Base-by-base conservation (phyloP, 1,140 invertebrate species). In the Vanessa atalanta region DNA sequence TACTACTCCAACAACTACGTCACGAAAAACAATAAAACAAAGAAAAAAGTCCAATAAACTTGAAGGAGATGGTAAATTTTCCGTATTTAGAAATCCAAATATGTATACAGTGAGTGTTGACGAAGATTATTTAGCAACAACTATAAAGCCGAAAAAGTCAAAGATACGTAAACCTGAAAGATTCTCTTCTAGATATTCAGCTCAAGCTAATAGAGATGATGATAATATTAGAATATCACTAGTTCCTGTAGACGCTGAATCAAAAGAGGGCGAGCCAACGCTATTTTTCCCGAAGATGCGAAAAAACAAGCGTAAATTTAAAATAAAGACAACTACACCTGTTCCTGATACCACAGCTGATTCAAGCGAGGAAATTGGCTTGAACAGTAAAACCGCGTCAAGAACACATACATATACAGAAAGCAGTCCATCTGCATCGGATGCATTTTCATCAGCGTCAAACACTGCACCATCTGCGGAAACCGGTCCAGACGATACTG, bases 21-120 rank as follows among this genome's bases (percentile, higher is more conserved):
- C 72, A 14, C 74, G 72, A 47, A 73, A 72, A 68, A 75, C 73
- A 26, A 37, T n/a, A 57, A 65, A 63, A 70, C 73, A 63, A 23
- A 78, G 72, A 60, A 73, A 60, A 67, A 79, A 57, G 6, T 83
- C 78, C 70, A 72, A 73, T 2, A 84, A 87, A 77, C 60, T 69
- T 47, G 37, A 73, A 50, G 72, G 75, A 55, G 73, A 37, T 20
- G 85, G 83, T 12, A 92, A 90, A 65, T 65, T 89, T 6, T 92
- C 90, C 2, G 85, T 89, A 16, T 92, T 92, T 71, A 86, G 84
- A 73, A 90, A 90, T 53, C 88, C 88, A 15, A 72, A 85, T 26
- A 63, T 87, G 1, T 91, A 87, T 61, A 80, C 86, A 53, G 69
- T 86, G 16, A 80, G 85, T 50, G 84, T 89, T 26, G 85, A 86